Conservation (phyloP, 2,113 vertebrate genomes). For the Mustela lutreola region DNA sequence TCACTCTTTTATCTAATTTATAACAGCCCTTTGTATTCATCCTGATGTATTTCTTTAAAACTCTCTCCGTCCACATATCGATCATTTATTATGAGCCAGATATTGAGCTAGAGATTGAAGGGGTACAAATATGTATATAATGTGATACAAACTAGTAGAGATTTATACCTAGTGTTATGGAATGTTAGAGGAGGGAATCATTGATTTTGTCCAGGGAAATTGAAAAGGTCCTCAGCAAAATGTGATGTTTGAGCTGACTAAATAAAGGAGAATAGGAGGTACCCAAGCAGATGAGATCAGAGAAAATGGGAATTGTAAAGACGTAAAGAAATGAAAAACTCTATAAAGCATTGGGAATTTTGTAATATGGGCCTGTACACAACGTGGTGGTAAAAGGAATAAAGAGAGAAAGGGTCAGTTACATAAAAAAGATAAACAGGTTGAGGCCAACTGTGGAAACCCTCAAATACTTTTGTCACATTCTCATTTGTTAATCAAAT, state of each 20-base stretch:
- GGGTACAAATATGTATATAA: background rate
- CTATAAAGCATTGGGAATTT: background rate
- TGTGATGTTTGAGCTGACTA: background rate
- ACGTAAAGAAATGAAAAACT: background rate
- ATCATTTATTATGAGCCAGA: background rate
- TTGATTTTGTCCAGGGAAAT: background rate
- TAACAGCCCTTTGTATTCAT: background rate
- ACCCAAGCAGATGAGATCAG: background rate
- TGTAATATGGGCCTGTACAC: accelerated
- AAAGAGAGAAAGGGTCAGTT: background rate
- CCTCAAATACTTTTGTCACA: background rate
- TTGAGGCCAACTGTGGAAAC: background rate
- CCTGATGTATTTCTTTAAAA: background rate
- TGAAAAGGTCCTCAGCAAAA: background rate
- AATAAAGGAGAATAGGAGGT: background rate
- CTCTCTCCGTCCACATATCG: background rate
- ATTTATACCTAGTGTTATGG: background rate
- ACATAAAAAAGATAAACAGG: accelerated
- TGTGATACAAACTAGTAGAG: background rate
- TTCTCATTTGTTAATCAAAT: conserved; percentile 13
- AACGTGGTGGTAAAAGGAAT: background rate
- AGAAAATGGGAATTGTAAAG: background rate
- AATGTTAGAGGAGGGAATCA: background rate
- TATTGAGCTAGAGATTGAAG: background rate
- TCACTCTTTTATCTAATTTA: background rate